A percentile compares a stretch with the other conserved stretches of the same genome.
Conservation (phyloP, 2,888 invertebrate genomes). For the Eutolmus rufibarbis region DNA sequence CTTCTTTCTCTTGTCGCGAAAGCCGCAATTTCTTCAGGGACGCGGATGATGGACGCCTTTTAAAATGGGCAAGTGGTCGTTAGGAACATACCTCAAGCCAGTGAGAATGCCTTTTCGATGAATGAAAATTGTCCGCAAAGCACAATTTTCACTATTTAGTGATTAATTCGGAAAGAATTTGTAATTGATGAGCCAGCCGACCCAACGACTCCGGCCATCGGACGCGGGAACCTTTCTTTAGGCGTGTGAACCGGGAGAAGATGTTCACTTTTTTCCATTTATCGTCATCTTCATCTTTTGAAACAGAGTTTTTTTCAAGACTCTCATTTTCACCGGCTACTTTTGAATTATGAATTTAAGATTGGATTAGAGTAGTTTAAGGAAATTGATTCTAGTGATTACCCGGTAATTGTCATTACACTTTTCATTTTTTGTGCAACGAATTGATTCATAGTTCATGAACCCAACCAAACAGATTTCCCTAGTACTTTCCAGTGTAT, state of each 20-base stretch:
- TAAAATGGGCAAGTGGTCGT: neutral
- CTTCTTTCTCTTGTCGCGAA: constrained; percentile 24
- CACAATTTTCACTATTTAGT: neutral
- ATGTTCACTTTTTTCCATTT: neutral
- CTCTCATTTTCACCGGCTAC: neutral
- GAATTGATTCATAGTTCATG: neutral
- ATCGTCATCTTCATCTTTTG: neutral
- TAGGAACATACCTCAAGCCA: neutral
- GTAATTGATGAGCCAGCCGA: neutral
- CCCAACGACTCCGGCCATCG: neutral
- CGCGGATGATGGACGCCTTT: neutral
- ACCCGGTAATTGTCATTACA: neutral
- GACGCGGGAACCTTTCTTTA: neutral
- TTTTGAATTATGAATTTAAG: neutral
- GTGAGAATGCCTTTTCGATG: neutral
- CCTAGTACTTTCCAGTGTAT: too few relatives aligned
- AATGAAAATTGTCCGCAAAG: neutral
- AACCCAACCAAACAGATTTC: too few relatives aligned
- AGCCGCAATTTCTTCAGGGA: neutral
- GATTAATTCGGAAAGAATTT: neutral
- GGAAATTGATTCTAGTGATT: neutral
- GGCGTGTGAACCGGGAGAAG: neutral
- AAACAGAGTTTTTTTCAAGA: neutral
- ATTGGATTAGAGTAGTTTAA: neutral
- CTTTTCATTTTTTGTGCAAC: neutral